Evolutionary conservation across 2,113 vertebrate species (phyloP).

Genomic region (Laterallus jamaicensis): DNA sequence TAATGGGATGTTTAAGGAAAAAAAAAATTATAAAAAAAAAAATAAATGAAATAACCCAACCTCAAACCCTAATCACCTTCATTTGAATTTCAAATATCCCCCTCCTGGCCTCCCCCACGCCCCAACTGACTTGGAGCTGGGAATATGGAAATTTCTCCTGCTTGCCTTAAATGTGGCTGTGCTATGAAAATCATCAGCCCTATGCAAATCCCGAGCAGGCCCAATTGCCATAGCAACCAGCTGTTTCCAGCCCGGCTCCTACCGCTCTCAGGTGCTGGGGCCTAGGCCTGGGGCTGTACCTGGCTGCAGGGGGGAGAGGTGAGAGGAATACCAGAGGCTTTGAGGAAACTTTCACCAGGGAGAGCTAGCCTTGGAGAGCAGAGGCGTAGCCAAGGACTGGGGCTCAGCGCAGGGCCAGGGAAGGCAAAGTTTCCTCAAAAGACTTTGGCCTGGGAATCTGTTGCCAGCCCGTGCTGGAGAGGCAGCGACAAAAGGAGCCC

Average conservation of each 20-base stretch:
- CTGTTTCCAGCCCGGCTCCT: constrained; percentile 44
- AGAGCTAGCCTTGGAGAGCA: constrained; percentile 27
- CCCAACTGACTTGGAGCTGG: constrained; percentile 78
- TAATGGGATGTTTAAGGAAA: constrained; percentile 66
- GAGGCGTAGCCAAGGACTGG: neutral
- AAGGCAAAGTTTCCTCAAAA: constrained; percentile 62
- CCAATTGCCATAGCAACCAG: constrained; percentile 77
- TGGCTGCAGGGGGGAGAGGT: constrained; percentile 34
- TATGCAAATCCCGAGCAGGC: constrained; percentile 86
- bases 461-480: neutral
- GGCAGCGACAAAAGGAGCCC: neutral
- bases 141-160: constrained; percentile 88
- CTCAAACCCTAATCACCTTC: constrained; percentile 76
- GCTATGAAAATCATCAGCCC: constrained; percentile 92
- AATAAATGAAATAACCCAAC: constrained; percentile 55
- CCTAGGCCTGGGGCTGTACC: constrained; percentile 23
- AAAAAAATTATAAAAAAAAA: constrained; percentile 15
- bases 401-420: neutral
- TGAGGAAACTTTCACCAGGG: constrained; percentile 39
- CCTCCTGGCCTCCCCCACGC: constrained; percentile 70
- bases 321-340: constrained; percentile 17
- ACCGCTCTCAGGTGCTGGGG: neutral
- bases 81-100: constrained; percentile 96
- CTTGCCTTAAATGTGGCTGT: constrained; percentile 80
- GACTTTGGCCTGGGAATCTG: neutral